Evolutionary conservation across 53 echinoderm and acorn worm genomes (phyloP).

Genomic region (Holothuria leucospilota): DNA sequence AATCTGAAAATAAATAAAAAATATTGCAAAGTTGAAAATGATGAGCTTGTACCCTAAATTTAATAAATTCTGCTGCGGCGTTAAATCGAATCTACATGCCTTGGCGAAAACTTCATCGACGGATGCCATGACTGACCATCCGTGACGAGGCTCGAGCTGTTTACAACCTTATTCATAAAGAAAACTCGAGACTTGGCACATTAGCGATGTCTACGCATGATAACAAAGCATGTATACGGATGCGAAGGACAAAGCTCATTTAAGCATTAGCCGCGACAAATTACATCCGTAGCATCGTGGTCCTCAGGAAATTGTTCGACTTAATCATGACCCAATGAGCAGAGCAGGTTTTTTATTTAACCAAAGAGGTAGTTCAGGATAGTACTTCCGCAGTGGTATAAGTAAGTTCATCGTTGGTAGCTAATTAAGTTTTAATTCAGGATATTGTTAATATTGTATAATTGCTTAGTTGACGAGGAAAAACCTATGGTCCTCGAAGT

Average conservation of each 20-base stretch:
- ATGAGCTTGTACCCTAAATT: too few relatives aligned
- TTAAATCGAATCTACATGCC: too few relatives aligned
- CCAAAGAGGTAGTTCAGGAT: too few relatives aligned
- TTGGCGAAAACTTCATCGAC: too few relatives aligned
- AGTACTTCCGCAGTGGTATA: background rate
- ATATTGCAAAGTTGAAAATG: too few relatives aligned
- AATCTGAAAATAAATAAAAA: too few relatives aligned
- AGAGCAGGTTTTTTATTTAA: constrained; percentile 10
- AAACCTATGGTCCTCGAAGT: background rate
- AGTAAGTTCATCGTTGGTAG: background rate
- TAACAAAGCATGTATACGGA: constrained; percentile 16
- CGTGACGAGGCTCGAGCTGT: background rate
- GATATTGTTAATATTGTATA: constrained; percentile 19
- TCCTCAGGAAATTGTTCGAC: constrained; percentile 7
- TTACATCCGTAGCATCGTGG: background rate
- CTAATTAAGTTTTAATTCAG: constrained; percentile 43
- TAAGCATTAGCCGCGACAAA: constrained; percentile 23
- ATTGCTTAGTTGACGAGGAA: constrained; percentile 10
- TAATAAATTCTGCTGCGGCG: too few relatives aligned
- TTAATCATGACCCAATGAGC: constrained; percentile 6
- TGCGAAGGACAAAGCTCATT: constrained; percentile 32
- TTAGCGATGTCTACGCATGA: too few relatives aligned
- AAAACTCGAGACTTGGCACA: background rate
- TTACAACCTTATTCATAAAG: background rate
- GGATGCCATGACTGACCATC: background rate